A percentile compares a stretch with the other conserved stretches of the same genome.
Conservation (phyloP, 2,113 vertebrate genomes). For the Labeo catla region DNA sequence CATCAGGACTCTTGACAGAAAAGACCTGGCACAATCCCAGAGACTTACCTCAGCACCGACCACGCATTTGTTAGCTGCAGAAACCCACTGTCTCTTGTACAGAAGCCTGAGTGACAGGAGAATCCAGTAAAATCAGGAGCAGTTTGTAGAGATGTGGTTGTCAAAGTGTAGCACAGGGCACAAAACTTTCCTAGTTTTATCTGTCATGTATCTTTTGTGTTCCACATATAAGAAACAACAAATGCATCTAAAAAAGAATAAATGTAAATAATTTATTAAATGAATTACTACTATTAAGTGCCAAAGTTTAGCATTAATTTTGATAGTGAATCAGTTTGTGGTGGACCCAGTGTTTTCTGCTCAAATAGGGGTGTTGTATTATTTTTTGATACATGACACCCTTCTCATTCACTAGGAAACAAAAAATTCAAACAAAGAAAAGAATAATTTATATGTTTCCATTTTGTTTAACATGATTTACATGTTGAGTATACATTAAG, state of each 20-base stretch:
- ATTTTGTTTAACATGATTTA: neutral
- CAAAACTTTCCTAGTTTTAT: too few relatives aligned
- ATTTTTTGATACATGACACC: neutral
- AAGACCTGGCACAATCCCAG: constrained; percentile 37
- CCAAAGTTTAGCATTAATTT: neutral
- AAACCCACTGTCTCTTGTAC: neutral
- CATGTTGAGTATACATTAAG: neutral
- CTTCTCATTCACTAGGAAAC: neutral
- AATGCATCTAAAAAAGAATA: neutral
- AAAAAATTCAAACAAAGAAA: neutral
- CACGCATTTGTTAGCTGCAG: neutral
- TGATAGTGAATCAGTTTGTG: neutral
- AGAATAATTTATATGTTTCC: neutral
- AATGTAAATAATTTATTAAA: neutral
- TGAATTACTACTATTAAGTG: neutral
- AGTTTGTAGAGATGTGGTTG: neutral
- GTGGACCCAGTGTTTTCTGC: too few relatives aligned
- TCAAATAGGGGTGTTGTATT: too few relatives aligned
- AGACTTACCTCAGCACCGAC: neutral
- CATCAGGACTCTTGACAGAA: constrained; percentile 32
- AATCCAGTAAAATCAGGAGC: neutral
- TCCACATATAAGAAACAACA: neutral
- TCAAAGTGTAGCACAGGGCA: neutral
- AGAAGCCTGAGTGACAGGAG: neutral
- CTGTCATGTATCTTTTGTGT: neutral